These are phyloP conservation scores for Rhinichthys osculus DNA, from an alignment of 2,797 vertebrate genomes.

Conservation along the genomic window DNA sequence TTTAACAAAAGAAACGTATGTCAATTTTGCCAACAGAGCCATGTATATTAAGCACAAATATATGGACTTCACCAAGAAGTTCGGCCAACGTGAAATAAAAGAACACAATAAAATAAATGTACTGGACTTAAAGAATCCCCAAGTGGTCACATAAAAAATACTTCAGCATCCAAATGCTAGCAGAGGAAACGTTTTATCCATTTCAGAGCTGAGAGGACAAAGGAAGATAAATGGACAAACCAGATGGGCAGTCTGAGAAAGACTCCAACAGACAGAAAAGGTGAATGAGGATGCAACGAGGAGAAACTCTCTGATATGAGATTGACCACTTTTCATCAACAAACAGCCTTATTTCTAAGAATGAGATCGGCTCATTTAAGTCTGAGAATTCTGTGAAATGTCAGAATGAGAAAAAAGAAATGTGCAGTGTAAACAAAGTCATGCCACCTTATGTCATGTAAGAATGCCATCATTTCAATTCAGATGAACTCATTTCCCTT, in stretches of 20 bases:
- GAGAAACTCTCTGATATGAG: background rate
- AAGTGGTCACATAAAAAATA: conserved; percentile 9
- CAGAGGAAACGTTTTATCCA: conserved; percentile 1
- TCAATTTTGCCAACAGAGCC: background rate
- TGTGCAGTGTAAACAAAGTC: background rate
- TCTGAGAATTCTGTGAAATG: background rate
- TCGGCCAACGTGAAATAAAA: conserved; percentile 5
- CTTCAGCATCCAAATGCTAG: background rate
- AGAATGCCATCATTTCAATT: background rate
- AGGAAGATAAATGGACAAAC: background rate
- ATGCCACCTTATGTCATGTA: background rate
- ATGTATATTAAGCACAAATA: background rate
- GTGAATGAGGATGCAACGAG: background rate
- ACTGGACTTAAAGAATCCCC: conserved; percentile 28
- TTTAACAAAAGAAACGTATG: background rate
- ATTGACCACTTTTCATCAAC: background rate
- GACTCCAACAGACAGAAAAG: background rate
- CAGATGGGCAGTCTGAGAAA: conserved; percentile 25
- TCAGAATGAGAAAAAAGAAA: background rate
- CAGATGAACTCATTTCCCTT: background rate
- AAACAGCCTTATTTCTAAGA: background rate
- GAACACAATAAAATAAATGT: background rate
- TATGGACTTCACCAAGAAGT: conserved; percentile 5
- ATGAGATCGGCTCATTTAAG: too few species aligned
- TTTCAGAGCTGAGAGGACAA: conserved; percentile 1